phyloP scores from a whole-genome alignment of 2,797 vertebrate genomes.

The Gouania willdenowi region DNA sequence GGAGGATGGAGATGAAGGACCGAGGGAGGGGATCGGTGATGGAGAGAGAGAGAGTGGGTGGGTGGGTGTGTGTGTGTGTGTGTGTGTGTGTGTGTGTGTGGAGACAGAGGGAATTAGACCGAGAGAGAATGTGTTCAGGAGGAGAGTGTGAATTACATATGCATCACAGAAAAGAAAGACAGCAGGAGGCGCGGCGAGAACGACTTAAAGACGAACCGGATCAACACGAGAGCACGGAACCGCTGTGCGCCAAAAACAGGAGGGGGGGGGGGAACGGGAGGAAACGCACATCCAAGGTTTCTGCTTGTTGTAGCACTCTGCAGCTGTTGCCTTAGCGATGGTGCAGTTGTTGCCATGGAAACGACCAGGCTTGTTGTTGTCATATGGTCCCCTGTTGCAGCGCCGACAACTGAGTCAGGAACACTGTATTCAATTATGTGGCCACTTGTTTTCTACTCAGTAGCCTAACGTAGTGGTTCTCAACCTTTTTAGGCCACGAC shows the following conservation, averaged over 20 bases:
- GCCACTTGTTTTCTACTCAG: too few species aligned
- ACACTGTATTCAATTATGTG: conserved; percentile 29
- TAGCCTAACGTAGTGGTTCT: too few species aligned
- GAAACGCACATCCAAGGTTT: conserved; percentile 32
- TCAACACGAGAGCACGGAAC: conserved; percentile 6
- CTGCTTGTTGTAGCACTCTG: conserved; percentile 73
- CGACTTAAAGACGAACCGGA: conserved; percentile 11
- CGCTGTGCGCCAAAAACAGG: conserved; percentile 11
- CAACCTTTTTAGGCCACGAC: too few species aligned
- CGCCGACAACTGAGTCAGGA: conserved; percentile 22
- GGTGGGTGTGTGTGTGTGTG: conserved; percentile 19
- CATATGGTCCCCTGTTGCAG: conserved; percentile 41
- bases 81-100: conserved; percentile 25
- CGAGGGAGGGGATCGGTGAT: conserved; percentile 61
- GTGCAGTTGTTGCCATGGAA: conserved; percentile 79
- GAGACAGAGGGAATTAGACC: conserved; percentile 75
- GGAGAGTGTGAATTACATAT: conserved; percentile 75
- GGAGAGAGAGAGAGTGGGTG: conserved; percentile 47
- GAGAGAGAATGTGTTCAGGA: conserved; percentile 71
- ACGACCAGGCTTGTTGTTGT: conserved; percentile 72
- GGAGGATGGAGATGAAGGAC: conserved; percentile 60
- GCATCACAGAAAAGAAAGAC: conserved; percentile 60
- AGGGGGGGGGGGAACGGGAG: conserved; percentile 18
- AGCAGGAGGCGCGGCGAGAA: conserved; percentile 33
- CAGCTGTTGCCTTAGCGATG: conserved; percentile 78